phyloP scores from a whole-genome alignment of 2,888 invertebrate species.

The Thera obeliscata region DNA sequence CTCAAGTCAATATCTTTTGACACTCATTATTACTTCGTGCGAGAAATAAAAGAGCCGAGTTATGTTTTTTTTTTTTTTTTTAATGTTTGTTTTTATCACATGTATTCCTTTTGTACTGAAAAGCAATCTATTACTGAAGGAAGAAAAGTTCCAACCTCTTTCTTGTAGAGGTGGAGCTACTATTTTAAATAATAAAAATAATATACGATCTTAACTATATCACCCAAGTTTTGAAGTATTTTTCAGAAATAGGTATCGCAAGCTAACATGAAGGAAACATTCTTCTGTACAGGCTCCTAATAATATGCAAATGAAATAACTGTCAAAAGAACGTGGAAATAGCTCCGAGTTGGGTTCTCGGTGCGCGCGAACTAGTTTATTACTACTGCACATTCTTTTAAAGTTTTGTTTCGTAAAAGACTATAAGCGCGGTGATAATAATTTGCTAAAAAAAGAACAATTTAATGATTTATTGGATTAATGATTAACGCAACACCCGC shows the following conservation, averaged over 20 bases:
- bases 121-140: not conserved
- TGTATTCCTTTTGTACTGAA: too few species aligned
- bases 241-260: not conserved
- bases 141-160: not conserved
- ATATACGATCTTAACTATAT: not conserved
- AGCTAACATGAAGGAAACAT: too few species aligned
- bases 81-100: too few species aligned
- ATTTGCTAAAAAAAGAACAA: too few species aligned
- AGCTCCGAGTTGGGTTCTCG: conserved; percentile 22
- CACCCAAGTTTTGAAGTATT: not conserved
- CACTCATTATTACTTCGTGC: conserved; percentile 13
- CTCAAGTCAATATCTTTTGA: conserved; percentile 21
- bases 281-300: conserved; percentile 17
- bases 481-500: too few species aligned
- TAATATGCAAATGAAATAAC: conserved; percentile 38
- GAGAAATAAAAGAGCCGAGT: conserved; percentile 5
- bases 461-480: too few species aligned
- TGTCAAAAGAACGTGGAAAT: conserved; percentile 34
- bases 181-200: not conserved
- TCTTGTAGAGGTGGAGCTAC: not conserved
- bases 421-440: not conserved
- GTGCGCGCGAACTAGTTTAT: conserved; percentile 29
- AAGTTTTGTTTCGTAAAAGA: conserved; percentile 13
- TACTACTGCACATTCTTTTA: conserved; percentile 14
- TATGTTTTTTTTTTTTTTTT: too few species aligned